Conservation (phyloP, 2,113 vertebrate genomes). For the Nesospiza acunhae region DNA sequence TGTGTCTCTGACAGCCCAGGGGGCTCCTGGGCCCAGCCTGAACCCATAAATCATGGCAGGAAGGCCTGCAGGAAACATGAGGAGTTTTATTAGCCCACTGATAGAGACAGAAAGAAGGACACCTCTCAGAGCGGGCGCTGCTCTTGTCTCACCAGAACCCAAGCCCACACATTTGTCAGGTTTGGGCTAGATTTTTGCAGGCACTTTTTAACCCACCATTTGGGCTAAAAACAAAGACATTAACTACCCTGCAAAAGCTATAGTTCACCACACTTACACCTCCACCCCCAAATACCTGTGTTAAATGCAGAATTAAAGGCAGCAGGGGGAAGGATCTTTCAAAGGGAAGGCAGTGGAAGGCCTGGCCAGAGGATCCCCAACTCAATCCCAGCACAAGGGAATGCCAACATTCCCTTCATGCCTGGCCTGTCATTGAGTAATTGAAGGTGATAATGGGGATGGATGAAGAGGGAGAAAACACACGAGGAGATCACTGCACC, state of each 20-base stretch:
- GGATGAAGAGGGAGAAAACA: background rate
- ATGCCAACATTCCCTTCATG: background rate
- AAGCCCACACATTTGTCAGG: background rate
- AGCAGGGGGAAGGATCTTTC: background rate
- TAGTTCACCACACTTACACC: background rate
- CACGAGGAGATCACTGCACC: background rate
- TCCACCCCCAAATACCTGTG: fast-evolving
- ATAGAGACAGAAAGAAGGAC: background rate
- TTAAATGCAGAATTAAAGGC: background rate
- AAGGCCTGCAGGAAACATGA: background rate
- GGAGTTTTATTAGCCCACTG: constrained; percentile 5
- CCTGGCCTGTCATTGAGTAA: fast-evolving
- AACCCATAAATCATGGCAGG: background rate
- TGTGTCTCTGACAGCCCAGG: background rate
- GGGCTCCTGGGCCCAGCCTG: background rate
- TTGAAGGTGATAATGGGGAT: background rate
- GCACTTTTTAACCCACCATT: background rate
- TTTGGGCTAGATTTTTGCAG: background rate
- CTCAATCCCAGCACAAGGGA: background rate
- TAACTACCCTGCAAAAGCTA: background rate
- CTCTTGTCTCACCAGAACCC: background rate
- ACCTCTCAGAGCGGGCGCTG: background rate
- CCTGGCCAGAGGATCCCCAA: fast-evolving
- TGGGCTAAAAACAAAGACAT: background rate
- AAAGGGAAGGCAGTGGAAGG: background rate